Base-by-base conservation (phyloP, 2,113 vertebrate genomes). In the Malurus melanocephalus region DNA sequence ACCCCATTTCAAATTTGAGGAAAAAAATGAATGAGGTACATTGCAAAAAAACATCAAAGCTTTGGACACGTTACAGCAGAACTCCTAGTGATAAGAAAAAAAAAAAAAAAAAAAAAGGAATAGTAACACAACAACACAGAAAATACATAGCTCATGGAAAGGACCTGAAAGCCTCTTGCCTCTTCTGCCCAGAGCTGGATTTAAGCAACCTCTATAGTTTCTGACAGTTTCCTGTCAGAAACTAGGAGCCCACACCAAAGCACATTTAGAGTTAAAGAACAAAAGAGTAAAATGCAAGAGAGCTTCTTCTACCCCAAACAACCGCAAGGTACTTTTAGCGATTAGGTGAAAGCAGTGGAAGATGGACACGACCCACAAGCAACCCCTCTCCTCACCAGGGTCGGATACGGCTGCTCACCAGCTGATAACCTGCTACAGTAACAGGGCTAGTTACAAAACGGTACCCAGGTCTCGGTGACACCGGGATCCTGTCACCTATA, bases 1-100 rank as follows among this genome's bases (percentile, higher is more conserved):
- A 55, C 27, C 80, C 49, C 38, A 60, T 59, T 90, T 86, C 66
- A 90, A 65, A 87, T 90, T 35, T 46, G 33, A 84, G 49, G 1
- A 32, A 64, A 59, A 64, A 46, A 83, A 51, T 5, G 1, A 88
- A 85, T 30, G 6, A 86, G 26, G 42, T n/a, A 35, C 40, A 35
- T 28, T 79, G 77, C 51, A 87, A 85, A 91, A 79, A 59, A 40
- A 23, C n/a, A 86, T 62, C 62, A 88, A 88, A 82, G 80, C 65
- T 83, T 77, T 65, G 40, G n/a, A 71, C 51, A 65, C 8, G 1
- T 32, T 75, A 67, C 35, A 72, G 59, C 32, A 86, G 62, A 90
- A 87, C 74, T 91, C 48, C 46, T 43, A 65, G 32, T 22, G 38
- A 77, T 27, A 68, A n/a, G 15, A 38, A 8, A 56, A 52, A 33